Evolutionary conservation across 2,113 vertebrate genomes (phyloP), one percentile per base, ranked within the genome.

Genomic region (Lethenteron camtschaticum): DNA sequence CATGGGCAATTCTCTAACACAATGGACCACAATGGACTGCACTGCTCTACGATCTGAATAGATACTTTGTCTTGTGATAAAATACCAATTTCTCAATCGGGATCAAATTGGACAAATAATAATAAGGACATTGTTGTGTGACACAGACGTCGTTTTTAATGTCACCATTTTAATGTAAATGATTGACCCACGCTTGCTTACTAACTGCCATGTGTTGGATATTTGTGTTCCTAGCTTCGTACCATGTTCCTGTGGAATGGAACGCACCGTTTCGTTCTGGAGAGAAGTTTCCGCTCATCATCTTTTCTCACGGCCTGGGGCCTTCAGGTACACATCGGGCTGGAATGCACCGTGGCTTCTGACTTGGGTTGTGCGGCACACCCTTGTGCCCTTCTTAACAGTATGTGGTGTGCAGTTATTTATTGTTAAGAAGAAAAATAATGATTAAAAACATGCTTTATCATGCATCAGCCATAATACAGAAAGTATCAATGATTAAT

Each of bases 301-400:
- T 99, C 75, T 95, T 99, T 77, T 95, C 90, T 68, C 92, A 96
- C 11, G 94, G 94, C 71, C 84, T 99, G 2, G 92, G 79, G 90
- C 87, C 14, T 94, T 99, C 78, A 84, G 92, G 94, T 99, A 77
- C 74, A 71, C 12, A 16, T 8, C 84, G 60, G 18, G 14, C 18
- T 66, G 60, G 14, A 66, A 8, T 66, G 14, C 14, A n/a, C 18
- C 60, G 18, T 16, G 69, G 10, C 14, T 69, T 16, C n/a, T 20
- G 55, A 20, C 14, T 69, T 41, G 2, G 18, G 10, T 14, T 9
- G 9, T 69, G 14, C 74, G 10, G 20, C 66, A 13, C 8, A 11
- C 1, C 63, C 24, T 3, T 66, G n/a, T 20, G n/a, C n/a, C 2
- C 10, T 16, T 66, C 2, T 66, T 66, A 16, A 20, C n/a, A 9